Evolutionary conservation across 2,888 invertebrate species (phyloP).

Genomic region (Blastobasis lacticolella): DNA sequence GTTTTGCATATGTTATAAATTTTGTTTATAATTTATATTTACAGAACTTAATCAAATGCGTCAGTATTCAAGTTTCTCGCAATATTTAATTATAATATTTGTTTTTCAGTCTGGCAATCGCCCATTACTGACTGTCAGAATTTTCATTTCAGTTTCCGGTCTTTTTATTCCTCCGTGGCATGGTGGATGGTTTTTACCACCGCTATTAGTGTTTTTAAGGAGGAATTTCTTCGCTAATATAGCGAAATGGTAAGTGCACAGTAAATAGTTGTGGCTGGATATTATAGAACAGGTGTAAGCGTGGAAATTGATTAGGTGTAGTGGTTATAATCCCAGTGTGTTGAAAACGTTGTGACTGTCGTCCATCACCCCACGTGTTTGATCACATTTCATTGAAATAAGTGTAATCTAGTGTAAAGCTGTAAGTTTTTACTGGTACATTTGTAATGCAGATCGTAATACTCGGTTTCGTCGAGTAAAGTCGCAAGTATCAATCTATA

Average conservation of each 20-base stretch:
- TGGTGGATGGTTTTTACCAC: constrained; percentile 69
- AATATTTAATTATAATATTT: not conserved
- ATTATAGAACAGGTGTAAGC: constrained; percentile 20
- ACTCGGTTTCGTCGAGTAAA: not conserved
- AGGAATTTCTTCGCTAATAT: constrained; percentile 60
- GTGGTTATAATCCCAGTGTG: constrained; percentile 22
- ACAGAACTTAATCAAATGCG: no score
- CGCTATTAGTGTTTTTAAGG: constrained; percentile 61
- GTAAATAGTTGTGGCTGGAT: constrained; percentile 23
- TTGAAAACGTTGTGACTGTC: constrained; percentile 1
- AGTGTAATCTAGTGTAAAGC: constrained; percentile 7
- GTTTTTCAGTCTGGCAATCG: constrained; percentile 43
- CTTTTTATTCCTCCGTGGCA: constrained; percentile 73
- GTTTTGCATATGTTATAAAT: no score
- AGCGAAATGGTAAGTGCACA: constrained; percentile 69
- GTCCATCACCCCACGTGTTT: constrained; percentile 27
- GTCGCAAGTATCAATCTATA: not conserved
- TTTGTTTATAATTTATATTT: no score
- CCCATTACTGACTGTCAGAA: constrained; percentile 40
- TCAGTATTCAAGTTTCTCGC: no score
- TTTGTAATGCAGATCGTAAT: not conserved
- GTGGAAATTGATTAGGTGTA: constrained; percentile 28
- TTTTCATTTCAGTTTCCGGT: constrained; percentile 51
- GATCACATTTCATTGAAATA: constrained; percentile 17
- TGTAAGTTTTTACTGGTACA: constrained; percentile 11